Base-by-base conservation (phyloP, 53 echinoderm and acorn worm genomes). In the Stichopus horrens region DNA sequence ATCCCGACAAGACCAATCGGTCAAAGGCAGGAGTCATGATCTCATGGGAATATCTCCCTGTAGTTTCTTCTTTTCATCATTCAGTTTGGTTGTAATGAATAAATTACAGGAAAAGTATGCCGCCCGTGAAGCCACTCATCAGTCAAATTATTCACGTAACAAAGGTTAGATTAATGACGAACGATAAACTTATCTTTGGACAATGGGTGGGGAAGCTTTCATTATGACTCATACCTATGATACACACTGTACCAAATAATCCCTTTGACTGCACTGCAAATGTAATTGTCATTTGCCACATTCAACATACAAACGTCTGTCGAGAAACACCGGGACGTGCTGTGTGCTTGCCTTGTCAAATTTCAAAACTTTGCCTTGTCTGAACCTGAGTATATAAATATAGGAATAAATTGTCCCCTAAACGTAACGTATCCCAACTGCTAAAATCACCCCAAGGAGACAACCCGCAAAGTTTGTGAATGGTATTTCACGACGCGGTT, bases 381-480 rank as follows among this genome's bases (percentile, higher is more conserved):
- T 63, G 10, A 63, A 63, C 16, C 11, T 63, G 16, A 10, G 16
- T 63, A 0, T 63, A 63, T 10, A 9, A 16, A 63, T 63, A 63
- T 63, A 63, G 63, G 16, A 63, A 9, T 63, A 63, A 63, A 63
- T 63, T 63, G 63, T 63, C 16, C 16, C 37, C 63, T 63, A 63
- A 63, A 13, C 63, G 60, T 60, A 10, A 10, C 60, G 63, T 63
- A 63, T 63, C 63, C 7, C 16, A 16, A 63, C 63, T 13, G 63
- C 63, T 9, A 63, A 63, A 63, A 16, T 16, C 63, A 63, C 63
- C 63, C 16, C 63, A 63, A 37, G 37, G 8, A 63, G 63, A 63
- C 63, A 63, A 63, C 63, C 63, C 63, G 63, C 63, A 63, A 63
- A 63, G 63, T 63, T 37, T 63, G 63, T 63, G 63, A 63, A 63